Evolutionary conservation across 2,888 invertebrate species (phyloP), one percentile per base, ranked within the genome.

Genomic region (Entomobrya proxima): DNA sequence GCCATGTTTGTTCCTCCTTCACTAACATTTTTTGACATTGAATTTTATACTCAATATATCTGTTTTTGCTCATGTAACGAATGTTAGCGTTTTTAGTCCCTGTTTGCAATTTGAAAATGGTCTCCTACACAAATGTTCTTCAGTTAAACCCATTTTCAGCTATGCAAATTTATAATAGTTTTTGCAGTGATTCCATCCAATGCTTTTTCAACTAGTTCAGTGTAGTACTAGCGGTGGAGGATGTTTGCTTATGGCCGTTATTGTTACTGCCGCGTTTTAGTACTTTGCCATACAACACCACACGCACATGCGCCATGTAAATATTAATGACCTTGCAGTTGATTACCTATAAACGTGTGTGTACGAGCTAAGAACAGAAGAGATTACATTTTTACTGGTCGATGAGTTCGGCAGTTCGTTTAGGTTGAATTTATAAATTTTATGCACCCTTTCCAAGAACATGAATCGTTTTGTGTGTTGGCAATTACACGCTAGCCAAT

Each of bases 181-280:
- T n/a, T n/a, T n/a, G n/a, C n/a, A n/a, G n/a, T n/a, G n/a, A n/a
- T n/a, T n/a, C n/a, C n/a, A n/a, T n/a, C n/a, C n/a, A n/a, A n/a
- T n/a, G n/a, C n/a, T n/a, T 67, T 40, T 67, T 67, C 67, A 67
- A 67, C 67, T 67, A 67, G 67, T 67, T 67, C 67, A 67, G 15
- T 40, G 64, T 67, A 9, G 67, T 37, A n/a, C 5, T 47, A 13
- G 5, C 40, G 40, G n/a, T 47, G 47, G 47, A 47, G 47, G 47
- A 13, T 11, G 15, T 47, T 47, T 47, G 15, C 47, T 47, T 5
- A 15, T 15, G 13, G 6, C 11, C 40, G 40, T 47, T 47, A n/a
- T 47, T 13, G 11, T 6, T 9, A 15, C 15, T 15, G 47, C 7
- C 3, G 5, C 5, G 47, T 13, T 47, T 5, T 40, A 24, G 35